phyloP scores from a whole-genome alignment of 2,113 vertebrate species.

The Ivindomyrus marchei region DNA sequence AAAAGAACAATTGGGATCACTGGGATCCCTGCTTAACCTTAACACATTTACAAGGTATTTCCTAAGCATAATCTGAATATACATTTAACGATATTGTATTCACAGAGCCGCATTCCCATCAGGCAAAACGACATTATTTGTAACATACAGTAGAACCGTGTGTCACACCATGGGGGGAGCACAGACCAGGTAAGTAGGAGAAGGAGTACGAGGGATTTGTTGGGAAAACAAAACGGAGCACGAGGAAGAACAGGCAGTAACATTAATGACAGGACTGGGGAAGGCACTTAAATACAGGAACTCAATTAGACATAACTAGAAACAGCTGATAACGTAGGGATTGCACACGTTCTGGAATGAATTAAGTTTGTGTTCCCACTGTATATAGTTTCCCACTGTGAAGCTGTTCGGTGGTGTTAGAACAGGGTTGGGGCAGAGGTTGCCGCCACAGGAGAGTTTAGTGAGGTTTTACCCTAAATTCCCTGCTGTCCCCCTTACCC shows the following conservation, averaged over 20 bases:
- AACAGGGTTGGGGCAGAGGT: background rate
- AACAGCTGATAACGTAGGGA: too few species aligned
- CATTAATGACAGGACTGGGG: too few species aligned
- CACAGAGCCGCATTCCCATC: background rate
- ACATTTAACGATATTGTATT: background rate
- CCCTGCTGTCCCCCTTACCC: background rate
- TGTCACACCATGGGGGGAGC: too few species aligned
- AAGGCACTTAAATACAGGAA: too few species aligned
- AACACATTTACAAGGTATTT: background rate
- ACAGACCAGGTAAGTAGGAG: too few species aligned
- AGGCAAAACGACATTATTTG: background rate
- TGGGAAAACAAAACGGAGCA: too few species aligned
- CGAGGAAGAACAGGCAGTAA: too few species aligned
- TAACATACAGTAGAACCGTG: too few species aligned
- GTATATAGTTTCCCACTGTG: background rate
- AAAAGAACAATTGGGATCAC: background rate
- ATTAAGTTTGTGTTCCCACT: background rate
- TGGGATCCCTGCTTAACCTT: background rate
- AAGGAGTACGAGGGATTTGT: too few species aligned
- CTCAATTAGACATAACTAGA: too few species aligned
- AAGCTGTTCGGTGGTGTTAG: background rate
- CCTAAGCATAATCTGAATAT: background rate
- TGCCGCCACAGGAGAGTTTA: background rate
- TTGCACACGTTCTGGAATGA: too few species aligned
- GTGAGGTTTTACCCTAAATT: background rate